Conservation (phyloP, 2,888 invertebrate genomes). For the Lordiphosa fenestrarum region DNA sequence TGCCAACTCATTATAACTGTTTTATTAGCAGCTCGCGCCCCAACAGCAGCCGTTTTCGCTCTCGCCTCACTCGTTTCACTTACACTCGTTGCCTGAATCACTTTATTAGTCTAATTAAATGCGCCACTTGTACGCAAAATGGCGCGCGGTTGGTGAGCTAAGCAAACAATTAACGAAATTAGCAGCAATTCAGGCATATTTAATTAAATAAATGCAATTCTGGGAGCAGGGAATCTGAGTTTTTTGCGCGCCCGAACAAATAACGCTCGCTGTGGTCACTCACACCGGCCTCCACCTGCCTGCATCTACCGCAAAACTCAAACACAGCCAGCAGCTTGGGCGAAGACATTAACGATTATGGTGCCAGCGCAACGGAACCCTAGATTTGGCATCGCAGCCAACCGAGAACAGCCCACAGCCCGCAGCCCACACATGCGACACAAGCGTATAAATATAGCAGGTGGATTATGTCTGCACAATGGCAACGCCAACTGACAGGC, state of each 20-base stretch:
- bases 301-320: conserved; percentile 19
- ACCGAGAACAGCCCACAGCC: conserved; percentile 10
- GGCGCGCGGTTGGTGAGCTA: conserved; percentile 30
- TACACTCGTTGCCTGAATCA: conserved; percentile 46
- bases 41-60: conserved; percentile 3
- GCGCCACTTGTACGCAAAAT: conserved; percentile 59
- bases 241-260: conserved; percentile 11
- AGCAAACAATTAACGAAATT: conserved; percentile 70
- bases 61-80: conserved; percentile 22
- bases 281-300: conserved; percentile 16
- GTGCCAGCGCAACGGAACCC: conserved; percentile 28
- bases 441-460: conserved; percentile 27
- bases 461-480: conserved; percentile 59
- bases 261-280: conserved; percentile 10
- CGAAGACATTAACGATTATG: conserved; percentile 55
- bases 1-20: conserved; percentile 68
- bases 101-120: conserved; percentile 74
- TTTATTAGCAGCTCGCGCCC: conserved; percentile 55
- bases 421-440: conserved; percentile 16
- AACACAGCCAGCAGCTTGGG: conserved; percentile 26
- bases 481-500: conserved; percentile 57
- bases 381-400: conserved; percentile 4
- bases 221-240: conserved; percentile 2
- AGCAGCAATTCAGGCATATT: conserved; percentile 28
- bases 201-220: conserved; percentile 32